Evolutionary conservation across 2,888 invertebrate genomes (phyloP).

Genomic region (Ethmia dodecea): DNA sequence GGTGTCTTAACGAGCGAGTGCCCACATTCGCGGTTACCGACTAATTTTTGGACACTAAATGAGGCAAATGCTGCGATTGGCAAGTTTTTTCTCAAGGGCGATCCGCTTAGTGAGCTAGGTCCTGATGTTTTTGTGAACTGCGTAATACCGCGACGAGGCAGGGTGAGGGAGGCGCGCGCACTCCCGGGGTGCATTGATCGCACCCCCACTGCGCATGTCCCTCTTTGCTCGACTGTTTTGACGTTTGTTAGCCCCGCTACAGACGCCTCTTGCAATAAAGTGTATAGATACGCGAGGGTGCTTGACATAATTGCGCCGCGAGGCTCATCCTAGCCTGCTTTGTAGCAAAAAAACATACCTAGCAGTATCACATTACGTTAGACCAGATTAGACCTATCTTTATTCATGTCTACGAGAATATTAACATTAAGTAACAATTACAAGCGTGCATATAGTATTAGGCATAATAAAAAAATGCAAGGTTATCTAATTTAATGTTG

Average conservation of each 20-base stretch:
- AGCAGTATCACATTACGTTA: no score
- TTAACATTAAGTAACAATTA: no score
- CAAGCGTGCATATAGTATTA: no score
- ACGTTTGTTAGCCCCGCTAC: constrained; percentile 40
- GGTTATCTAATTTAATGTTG: no score
- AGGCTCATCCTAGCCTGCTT: no score
- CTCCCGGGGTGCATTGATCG: constrained; percentile 69
- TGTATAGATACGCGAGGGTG: constrained; percentile 13
- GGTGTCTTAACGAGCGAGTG: constrained; percentile 75
- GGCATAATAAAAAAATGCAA: no score
- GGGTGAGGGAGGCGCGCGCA: constrained; percentile 67
- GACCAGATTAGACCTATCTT: no score
- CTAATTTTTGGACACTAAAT: constrained; percentile 31
- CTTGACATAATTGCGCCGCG: constrained; percentile 22
- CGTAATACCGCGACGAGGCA: constrained; percentile 57
- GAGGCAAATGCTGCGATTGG: constrained; percentile 29
- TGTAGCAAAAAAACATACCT: no score
- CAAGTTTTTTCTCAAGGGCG: constrained; percentile 52
- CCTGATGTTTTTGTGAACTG: constrained; percentile 67
- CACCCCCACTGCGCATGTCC: constrained; percentile 62
- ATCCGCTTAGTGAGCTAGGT: constrained; percentile 37
- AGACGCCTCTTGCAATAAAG: constrained; percentile 1
- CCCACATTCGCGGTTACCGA: constrained; percentile 31
- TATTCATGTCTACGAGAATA: no score
- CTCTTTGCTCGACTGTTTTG: constrained; percentile 52